A percentile compares a stretch with the other conserved stretches of the same genome.
Evolutionary conservation across 1,140 invertebrate species (phyloP).

Genomic region (Tenebrio molitor): DNA sequence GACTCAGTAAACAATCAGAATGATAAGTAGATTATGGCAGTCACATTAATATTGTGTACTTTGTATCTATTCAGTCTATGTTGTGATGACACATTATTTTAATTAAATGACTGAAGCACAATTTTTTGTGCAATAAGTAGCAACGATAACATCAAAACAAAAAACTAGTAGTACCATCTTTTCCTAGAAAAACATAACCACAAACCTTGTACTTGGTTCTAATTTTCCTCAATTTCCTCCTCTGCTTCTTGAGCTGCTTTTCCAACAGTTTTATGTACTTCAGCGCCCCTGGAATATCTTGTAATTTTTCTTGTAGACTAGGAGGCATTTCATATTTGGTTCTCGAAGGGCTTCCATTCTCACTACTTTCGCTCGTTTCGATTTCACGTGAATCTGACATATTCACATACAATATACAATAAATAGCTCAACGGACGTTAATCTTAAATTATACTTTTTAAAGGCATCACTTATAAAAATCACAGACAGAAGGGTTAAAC

Average conservation of each 20-base stretch:
- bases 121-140: too few species aligned
- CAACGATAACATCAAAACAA: too few species aligned
- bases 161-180: too few species aligned
- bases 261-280: conserved; percentile 8
- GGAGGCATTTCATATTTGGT: neutral
- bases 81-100: too few species aligned
- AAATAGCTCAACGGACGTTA: neutral
- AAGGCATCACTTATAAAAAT: neutral
- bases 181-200: conserved; percentile 11
- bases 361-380: conserved; percentile 8
- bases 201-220: conserved; percentile 34
- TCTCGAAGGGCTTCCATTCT: neutral
- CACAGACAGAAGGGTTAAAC: neutral
- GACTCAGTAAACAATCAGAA: too few species aligned
- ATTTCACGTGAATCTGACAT: conserved; percentile 1
- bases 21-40: too few species aligned
- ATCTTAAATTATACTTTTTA: neutral
- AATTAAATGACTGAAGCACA: too few species aligned
- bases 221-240: conserved; percentile 21
- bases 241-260: conserved; percentile 32
- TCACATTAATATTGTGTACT: too few species aligned
- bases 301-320: neutral
- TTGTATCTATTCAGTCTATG: too few species aligned
- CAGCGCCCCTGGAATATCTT: conserved; percentile 6
- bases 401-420: neutral